Percentiles rank a stretch among this genome's conserved stretches.
These are phyloP conservation scores for Buathra laborator DNA, from an alignment of 2,888 invertebrate genomes.

Conservation along the genomic window DNA sequence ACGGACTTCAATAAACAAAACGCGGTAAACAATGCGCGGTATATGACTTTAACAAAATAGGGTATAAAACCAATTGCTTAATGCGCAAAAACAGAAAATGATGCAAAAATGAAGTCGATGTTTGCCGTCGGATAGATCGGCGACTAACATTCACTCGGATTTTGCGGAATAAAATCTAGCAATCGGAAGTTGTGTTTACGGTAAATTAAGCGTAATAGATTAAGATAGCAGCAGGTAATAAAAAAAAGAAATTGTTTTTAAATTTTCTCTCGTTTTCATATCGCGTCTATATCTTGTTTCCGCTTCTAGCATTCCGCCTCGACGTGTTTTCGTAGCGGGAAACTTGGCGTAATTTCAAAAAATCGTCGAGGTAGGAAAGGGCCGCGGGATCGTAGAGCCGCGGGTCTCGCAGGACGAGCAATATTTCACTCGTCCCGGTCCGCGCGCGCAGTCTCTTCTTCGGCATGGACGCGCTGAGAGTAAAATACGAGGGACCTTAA, in stretches of 20 bases:
- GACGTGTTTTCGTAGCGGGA: conserved; percentile 55
- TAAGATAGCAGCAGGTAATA: not conserved
- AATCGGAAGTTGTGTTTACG: not conserved
- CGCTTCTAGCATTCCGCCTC: not conserved
- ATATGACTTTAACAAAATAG: no score
- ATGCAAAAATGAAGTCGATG: not conserved
- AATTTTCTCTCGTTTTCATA: conserved; percentile 8
- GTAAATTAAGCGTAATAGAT: not conserved
- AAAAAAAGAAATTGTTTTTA: not conserved
- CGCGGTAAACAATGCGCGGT: no score
- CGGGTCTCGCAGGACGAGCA: conserved; percentile 62
- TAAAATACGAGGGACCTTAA: conserved; percentile 67
- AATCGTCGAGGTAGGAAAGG: conserved; percentile 37
- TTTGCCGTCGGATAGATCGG: not conserved
- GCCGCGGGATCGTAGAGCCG: conserved; percentile 19
- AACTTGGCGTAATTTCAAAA: conserved; percentile 63
- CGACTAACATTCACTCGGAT: not conserved
- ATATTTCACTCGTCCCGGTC: conserved; percentile 63
- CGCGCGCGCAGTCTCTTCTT: conserved; percentile 44
- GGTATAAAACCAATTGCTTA: not conserved
- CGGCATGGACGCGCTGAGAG: conserved; percentile 63
- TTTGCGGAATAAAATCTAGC: not conserved
- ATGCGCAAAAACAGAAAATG: no score
- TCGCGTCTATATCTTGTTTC: not conserved
- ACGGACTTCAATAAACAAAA: no score